phyloP scores from a whole-genome alignment of 1,140 invertebrate genomes.

The Drosophila santomea region DNA sequence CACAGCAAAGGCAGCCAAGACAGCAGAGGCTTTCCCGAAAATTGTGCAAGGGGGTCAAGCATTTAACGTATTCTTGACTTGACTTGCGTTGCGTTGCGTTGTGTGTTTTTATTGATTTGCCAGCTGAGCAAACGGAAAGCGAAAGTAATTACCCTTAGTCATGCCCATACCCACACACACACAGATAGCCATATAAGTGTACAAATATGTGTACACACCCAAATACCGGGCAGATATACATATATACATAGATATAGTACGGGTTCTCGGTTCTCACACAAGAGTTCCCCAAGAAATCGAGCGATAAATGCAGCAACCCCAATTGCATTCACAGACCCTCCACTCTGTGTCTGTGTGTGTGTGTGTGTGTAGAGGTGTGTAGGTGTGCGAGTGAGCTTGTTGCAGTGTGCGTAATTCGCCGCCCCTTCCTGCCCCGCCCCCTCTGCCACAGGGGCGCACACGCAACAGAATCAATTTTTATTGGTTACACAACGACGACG shows the following conservation, averaged over 20 bases:
- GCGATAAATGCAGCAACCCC: conserved; percentile 58
- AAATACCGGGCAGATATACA: conserved; percentile 7
- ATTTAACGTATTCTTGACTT: conserved; percentile 47
- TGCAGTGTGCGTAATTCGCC: conserved; percentile 21
- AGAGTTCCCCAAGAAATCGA: conserved; percentile 26
- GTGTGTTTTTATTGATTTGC: conserved; percentile 58
- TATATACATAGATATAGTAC: conserved; percentile 5
- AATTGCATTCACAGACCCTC: conserved; percentile 59
- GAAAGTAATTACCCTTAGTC: conserved; percentile 68
- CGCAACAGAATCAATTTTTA: conserved; percentile 81
- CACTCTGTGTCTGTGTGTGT: background rate
- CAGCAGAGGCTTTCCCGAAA: conserved; percentile 44
- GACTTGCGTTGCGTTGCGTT: background rate
- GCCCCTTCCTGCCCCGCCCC: conserved; percentile 6
- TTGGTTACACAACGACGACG: conserved; percentile 78
- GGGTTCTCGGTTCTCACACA: conserved; percentile 5
- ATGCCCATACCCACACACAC: background rate
- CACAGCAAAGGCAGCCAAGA: background rate
- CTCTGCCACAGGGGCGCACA: conserved; percentile 1
- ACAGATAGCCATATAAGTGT: background rate
- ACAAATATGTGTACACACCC: conserved; percentile 10
- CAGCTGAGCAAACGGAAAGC: conserved; percentile 68
- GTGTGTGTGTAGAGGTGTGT: background rate
- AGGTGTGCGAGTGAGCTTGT: background rate
- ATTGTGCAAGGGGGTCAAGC: conserved; percentile 42